Evolutionary conservation across 2,888 invertebrate genomes (phyloP).

Genomic region (Agonopterix subpropinquella): DNA sequence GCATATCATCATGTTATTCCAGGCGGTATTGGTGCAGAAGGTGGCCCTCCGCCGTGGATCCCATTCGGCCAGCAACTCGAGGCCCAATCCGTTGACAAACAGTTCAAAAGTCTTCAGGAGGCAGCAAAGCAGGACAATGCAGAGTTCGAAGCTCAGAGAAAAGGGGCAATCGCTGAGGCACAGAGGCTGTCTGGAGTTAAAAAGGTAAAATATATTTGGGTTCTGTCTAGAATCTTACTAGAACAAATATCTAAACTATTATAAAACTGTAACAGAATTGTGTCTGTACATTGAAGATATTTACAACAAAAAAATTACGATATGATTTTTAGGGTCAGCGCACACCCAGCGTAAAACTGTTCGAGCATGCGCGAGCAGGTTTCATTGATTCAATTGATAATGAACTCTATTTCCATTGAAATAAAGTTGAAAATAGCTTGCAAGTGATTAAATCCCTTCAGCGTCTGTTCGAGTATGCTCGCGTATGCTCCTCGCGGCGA

Average conservation of each 20-base stretch:
- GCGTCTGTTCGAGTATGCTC: no score
- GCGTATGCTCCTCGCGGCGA: no score
- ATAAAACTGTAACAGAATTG: no score
- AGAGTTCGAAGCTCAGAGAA: slow-evolving; percentile 92
- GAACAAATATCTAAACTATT: slow-evolving; percentile 2
- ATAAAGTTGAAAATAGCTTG: no score
- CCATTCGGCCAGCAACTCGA: slow-evolving; percentile 89
- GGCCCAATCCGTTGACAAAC: slow-evolving; percentile 75
- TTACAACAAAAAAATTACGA: no score
- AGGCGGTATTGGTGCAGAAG: slow-evolving; percentile 79
- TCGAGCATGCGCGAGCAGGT: no score
- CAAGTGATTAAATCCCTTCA: no score
- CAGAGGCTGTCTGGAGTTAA: slow-evolving; percentile 77
- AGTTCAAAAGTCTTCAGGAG: slow-evolving; percentile 81
- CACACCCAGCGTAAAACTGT: no score
- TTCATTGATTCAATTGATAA: no score
- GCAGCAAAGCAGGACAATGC: slow-evolving; percentile 82
- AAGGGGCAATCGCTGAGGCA: slow-evolving; percentile 93
- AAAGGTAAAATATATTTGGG: slow-evolving; percentile 44
- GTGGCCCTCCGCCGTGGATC: slow-evolving; percentile 93
- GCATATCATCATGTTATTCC: slow-evolving; percentile 6
- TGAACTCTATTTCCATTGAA: no score
- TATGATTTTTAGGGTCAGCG: no score
- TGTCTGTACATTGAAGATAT: no score
- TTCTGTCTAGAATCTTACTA: background rate